Conservation (phyloP, 2,113 vertebrate species). For the Actenoides hombroni region DNA sequence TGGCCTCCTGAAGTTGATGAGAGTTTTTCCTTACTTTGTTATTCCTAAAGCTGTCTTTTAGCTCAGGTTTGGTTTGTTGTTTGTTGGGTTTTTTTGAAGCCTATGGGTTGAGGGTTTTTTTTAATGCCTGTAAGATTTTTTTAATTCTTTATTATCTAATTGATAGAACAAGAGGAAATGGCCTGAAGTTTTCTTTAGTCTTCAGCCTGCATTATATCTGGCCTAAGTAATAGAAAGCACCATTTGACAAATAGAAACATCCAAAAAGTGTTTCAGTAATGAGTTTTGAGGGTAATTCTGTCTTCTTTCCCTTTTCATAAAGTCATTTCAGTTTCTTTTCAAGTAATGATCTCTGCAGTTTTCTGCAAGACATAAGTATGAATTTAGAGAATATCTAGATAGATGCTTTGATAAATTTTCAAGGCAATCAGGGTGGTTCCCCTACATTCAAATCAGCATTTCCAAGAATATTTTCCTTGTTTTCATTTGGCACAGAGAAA, state of each 20-base stretch:
- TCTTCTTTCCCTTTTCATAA: background rate
- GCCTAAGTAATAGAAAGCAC: background rate
- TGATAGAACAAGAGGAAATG: no score
- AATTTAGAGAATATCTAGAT: background rate
- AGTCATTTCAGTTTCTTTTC: background rate
- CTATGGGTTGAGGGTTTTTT: background rate
- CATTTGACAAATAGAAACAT: background rate
- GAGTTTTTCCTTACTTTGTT: no score
- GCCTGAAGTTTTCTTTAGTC: background rate
- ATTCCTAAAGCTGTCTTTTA: no score
- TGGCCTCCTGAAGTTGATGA: no score
- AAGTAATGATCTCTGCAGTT: background rate
- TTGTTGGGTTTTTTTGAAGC: no score
- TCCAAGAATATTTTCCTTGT: no score
- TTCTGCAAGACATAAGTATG: background rate
- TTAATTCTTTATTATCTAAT: background rate
- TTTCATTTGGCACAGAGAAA: no score
- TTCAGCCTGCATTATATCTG: background rate
- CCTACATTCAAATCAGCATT: no score
- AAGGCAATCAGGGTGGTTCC: no score
- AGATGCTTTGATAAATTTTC: background rate
- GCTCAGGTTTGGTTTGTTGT: no score
- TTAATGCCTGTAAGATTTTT: background rate
- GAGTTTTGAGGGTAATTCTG: background rate
- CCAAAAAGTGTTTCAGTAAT: background rate